Evolutionary conservation across 2,113 vertebrate species (phyloP).

Genomic region (Cranoglanis bouderius): DNA sequence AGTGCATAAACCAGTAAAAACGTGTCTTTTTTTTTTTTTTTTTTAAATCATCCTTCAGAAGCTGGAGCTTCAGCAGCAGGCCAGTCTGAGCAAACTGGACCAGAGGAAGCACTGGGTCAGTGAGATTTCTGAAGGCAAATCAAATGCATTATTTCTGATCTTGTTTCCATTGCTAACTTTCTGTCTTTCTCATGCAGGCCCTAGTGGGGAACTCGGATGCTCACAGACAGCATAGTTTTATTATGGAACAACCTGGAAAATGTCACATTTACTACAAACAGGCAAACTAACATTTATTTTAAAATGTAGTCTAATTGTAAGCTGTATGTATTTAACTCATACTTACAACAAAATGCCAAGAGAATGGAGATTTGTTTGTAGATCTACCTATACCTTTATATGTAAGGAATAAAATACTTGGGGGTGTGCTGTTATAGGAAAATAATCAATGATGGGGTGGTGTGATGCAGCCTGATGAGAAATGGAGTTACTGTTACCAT

Average conservation of each 20-base stretch:
- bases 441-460: not conserved
- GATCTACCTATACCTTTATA: not conserved
- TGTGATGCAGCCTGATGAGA: not conserved
- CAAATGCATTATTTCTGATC: not conserved
- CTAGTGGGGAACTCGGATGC: conserved; percentile 56
- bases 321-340: not conserved
- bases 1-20: not conserved
- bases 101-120: conserved; percentile 33
- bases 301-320: not conserved
- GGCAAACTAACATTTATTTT: not conserved
- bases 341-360: not conserved
- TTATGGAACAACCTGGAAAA: not conserved
- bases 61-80: conserved; percentile 33
- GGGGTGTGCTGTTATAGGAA: not conserved
- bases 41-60: not conserved
- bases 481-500: not conserved
- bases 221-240: not conserved
- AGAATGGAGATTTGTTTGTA: not conserved
- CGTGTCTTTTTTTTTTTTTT: not conserved
- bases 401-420: not conserved
- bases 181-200: conserved; percentile 58
- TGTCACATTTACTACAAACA: not conserved
- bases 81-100: conserved; percentile 14
- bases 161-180: conserved; percentile 46
- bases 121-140: not conserved